Percentiles rank a stretch among this genome's conserved stretches.
phyloP scores from a whole-genome alignment of 2,113 vertebrate species.

The Dicerorhinus sumatrensis region DNA sequence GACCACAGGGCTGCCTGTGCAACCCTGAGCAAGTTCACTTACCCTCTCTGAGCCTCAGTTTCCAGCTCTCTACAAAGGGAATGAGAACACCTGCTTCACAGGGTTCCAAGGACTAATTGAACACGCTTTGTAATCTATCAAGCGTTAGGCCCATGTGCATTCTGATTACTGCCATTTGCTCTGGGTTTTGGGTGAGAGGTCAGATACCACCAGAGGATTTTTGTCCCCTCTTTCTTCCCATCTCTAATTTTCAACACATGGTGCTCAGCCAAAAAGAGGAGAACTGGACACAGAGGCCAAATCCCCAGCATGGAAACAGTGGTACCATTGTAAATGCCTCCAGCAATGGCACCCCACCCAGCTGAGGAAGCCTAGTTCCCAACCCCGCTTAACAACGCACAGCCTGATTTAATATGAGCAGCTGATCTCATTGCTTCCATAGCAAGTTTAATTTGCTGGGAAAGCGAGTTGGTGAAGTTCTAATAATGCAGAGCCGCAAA shows the following conservation, averaged over 20 bases:
- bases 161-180: background rate
- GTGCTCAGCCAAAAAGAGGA: background rate
- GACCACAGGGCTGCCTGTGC: background rate
- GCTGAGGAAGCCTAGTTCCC: constrained; percentile 42
- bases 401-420: constrained; percentile 69
- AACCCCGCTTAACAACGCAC: constrained; percentile 8
- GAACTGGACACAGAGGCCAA: constrained; percentile 6
- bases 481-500: constrained; percentile 80
- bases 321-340: background rate
- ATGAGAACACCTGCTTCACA: background rate
- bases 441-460: constrained; percentile 81
- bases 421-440: constrained; percentile 74
- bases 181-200: background rate
- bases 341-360: constrained; percentile 10
- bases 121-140: background rate
- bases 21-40: background rate
- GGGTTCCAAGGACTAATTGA: background rate
- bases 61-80: background rate
- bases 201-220: background rate
- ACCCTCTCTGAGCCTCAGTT: background rate
- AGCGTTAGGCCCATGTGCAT: background rate
- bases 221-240: background rate
- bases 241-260: constrained; percentile 15
- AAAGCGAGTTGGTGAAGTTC: constrained; percentile 78
- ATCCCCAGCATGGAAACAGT: constrained; percentile 47